These are phyloP conservation scores for Bimastos eiseni DNA, from an alignment of 2,888 invertebrate genomes.

Conservation along the genomic window DNA sequence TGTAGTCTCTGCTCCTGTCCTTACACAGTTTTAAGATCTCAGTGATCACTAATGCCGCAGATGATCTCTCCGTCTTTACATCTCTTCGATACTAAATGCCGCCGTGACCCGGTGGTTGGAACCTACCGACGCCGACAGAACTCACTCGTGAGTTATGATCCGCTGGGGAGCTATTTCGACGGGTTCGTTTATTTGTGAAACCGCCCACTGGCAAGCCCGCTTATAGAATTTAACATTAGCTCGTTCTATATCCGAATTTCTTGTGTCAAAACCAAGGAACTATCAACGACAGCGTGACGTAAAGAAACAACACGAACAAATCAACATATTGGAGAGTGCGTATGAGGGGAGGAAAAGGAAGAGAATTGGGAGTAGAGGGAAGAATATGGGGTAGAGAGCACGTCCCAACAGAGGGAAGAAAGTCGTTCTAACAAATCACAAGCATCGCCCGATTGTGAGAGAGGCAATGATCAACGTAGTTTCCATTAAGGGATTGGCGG, in stretches of 20 bases:
- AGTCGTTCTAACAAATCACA: conserved; percentile 14
- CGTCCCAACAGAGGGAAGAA: not conserved
- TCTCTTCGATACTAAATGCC: not conserved
- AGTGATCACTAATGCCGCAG: not conserved
- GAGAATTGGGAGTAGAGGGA: not conserved
- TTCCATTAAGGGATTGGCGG: conserved; percentile 17
- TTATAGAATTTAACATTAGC: not conserved
- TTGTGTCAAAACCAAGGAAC: not conserved
- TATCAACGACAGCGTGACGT: not conserved
- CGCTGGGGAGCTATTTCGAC: not conserved
- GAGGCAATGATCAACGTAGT: not conserved
- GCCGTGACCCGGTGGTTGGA: not conserved
- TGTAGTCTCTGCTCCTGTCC: not conserved
- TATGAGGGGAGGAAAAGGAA: not conserved
- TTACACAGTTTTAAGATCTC: not conserved
- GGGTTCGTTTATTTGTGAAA: not conserved
- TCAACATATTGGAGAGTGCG: not conserved
- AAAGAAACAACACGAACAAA: not conserved
- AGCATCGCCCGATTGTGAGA: conserved; percentile 2
- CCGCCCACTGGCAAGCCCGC: not conserved
- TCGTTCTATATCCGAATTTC: not conserved
- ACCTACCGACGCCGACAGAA: not conserved
- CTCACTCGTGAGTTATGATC: conserved; percentile 1
- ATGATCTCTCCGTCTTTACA: not conserved
- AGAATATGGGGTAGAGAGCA: not conserved